Evolutionary conservation across 35 echinoderm and acorn worm species (phyloP).

Genomic region (Apostichopus californicus): DNA sequence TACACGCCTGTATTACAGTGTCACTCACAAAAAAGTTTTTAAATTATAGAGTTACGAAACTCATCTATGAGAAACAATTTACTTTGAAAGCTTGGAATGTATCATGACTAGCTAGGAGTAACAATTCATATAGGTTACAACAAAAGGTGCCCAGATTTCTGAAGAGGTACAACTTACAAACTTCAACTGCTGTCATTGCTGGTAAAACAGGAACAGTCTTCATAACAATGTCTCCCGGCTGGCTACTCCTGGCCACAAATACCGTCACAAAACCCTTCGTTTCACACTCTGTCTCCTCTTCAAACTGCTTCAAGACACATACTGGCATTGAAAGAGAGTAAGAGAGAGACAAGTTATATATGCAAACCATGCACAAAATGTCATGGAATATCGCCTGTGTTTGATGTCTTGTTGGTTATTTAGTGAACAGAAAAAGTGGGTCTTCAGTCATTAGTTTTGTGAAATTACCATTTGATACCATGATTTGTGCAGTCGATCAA

Average conservation of each 20-base stretch:
- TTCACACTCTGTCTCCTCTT: slow-evolving; percentile 68
- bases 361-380: too few species aligned
- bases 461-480: not conserved
- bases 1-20: too few species aligned
- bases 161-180: slow-evolving; percentile 77
- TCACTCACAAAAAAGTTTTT: too few species aligned
- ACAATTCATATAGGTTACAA: not conserved
- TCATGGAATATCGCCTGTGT: too few species aligned
- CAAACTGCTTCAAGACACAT: slow-evolving; percentile 86
- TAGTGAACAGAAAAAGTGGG: too few species aligned
- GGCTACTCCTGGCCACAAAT: slow-evolving; percentile 53
- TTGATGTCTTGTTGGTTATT: too few species aligned
- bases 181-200: slow-evolving; percentile 83
- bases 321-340: slow-evolving; percentile 43
- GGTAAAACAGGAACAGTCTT: slow-evolving; percentile 88
- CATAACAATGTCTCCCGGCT: slow-evolving; percentile 55
- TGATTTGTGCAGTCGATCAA: not conserved
- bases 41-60: too few species aligned
- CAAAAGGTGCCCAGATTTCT: not conserved
- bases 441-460: too few species aligned
- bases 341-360: not conserved
- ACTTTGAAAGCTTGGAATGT: too few species aligned
- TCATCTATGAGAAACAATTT: too few species aligned
- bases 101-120: too few species aligned
- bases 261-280: slow-evolving; percentile 94